Conservation (phyloP, 2,888 invertebrate genomes). For the Sceliomorpha sp. region DNA sequence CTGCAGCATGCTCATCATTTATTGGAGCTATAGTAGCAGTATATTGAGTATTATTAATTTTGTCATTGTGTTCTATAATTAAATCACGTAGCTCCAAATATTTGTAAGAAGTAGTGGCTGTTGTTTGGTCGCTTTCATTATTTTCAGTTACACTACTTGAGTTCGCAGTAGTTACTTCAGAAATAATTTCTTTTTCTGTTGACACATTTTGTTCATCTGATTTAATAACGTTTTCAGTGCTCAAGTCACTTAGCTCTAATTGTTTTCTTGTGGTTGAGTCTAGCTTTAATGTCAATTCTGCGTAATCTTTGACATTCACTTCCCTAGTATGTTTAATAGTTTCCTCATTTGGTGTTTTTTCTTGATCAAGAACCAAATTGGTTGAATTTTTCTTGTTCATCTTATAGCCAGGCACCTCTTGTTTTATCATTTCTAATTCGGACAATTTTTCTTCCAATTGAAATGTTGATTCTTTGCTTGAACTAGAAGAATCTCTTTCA, state of each 20-base stretch:
- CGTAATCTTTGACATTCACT: too few relatives aligned
- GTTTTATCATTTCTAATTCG: too few relatives aligned
- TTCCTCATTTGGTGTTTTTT: too few relatives aligned
- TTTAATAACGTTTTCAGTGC: too few relatives aligned
- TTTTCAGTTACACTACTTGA: too few relatives aligned
- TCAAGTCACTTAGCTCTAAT: background rate
- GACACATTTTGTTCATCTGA: background rate
- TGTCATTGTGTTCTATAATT: background rate
- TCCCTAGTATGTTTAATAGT: too few relatives aligned
- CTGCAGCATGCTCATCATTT: slow-evolving; percentile 5
- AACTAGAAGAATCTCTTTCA: background rate
- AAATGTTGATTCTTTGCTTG: background rate
- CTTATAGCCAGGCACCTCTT: too few relatives aligned
- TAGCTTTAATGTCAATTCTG: background rate
- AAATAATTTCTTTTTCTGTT: background rate
- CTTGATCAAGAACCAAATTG: too few relatives aligned
- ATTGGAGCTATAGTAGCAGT: background rate
- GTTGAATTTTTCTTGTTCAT: too few relatives aligned
- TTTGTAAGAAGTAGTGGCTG: background rate
- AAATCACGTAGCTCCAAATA: background rate
- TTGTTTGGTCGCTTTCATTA: background rate
- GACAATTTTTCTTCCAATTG: background rate
- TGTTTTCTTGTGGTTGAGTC: background rate
- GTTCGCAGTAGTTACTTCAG: background rate
- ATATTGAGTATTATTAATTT: background rate